A percentile compares a stretch with the other conserved stretches of the same genome.
phyloP scores from a whole-genome alignment of 2,113 vertebrate genomes.

The Myodes glareolus region DNA sequence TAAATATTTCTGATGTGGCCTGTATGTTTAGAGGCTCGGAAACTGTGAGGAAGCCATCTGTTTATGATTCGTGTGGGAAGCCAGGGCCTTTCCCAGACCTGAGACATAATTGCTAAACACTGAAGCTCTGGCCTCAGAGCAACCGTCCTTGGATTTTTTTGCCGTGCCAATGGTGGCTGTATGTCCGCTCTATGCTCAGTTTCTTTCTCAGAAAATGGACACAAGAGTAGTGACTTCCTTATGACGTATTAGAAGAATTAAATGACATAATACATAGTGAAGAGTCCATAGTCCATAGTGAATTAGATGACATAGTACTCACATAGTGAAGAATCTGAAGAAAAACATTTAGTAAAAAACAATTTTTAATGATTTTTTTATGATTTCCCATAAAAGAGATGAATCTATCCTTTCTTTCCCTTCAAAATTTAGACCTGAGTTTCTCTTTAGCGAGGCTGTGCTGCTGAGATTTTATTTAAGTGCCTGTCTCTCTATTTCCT shows the following conservation, averaged over 20 bases:
- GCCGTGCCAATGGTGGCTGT: neutral
- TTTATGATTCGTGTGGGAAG: constrained; percentile 37
- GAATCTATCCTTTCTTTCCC: constrained; percentile 14
- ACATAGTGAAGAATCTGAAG: neutral
- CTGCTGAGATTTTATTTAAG: neutral
- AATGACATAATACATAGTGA: neutral
- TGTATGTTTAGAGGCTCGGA: constrained; percentile 21
- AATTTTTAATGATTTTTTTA: neutral
- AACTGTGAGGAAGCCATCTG: neutral
- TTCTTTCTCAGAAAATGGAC: constrained; percentile 29
- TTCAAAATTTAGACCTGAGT: constrained; percentile 33
- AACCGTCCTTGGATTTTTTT: neutral
- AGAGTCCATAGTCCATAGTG: neutral
- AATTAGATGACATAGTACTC: neutral
- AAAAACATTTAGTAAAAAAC: constrained; percentile 4
- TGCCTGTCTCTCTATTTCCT: constrained; percentile 10
- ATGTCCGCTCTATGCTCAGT: neutral
- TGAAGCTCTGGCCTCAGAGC: neutral
- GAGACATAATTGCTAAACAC: neutral
- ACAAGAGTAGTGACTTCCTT: neutral
- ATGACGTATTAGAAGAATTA: neutral
- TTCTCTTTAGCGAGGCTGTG: constrained; percentile 34
- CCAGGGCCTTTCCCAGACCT: neutral
- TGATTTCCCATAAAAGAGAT: constrained; percentile 24
- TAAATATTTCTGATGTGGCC: constrained; percentile 24